Conservation (phyloP, 2,113 vertebrate species). For the Herpetotheres cachinnans region DNA sequence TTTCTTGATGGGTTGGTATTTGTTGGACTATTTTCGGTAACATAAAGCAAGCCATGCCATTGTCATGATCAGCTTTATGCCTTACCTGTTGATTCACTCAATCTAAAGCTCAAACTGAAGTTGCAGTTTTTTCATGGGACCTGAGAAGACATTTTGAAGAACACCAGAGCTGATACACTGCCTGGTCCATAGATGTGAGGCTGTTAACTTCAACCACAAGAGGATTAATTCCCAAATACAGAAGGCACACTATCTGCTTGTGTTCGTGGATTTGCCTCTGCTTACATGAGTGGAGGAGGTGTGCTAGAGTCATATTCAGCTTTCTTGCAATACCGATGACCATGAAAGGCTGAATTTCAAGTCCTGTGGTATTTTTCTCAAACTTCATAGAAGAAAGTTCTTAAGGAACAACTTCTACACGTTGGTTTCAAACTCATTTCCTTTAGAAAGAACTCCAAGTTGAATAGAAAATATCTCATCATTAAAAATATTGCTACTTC, state of each 20-base stretch:
- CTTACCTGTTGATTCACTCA: background rate
- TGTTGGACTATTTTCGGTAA: background rate
- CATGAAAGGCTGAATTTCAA: background rate
- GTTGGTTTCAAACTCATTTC: background rate
- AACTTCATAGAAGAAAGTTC: background rate
- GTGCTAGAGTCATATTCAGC: background rate
- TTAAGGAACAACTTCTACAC: background rate
- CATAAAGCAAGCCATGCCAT: background rate
- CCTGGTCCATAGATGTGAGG: background rate
- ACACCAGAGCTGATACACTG: background rate
- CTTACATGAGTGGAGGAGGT: background rate
- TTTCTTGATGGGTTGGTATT: background rate
- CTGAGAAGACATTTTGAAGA: background rate
- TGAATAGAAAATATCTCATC: slow-evolving; percentile 4
- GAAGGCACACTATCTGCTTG: background rate
- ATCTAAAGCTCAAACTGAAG: background rate
- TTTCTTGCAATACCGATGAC: background rate
- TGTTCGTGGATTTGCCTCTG: background rate
- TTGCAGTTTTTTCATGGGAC: background rate
- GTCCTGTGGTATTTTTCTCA: background rate
- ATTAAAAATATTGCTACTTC: slow-evolving; percentile 41
- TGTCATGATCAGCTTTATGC: background rate
- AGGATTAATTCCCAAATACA: background rate
- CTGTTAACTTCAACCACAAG: background rate
- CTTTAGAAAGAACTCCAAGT: background rate